phyloP scores from a whole-genome alignment of 2,113 vertebrate species.

The Calyptomena viridis region DNA sequence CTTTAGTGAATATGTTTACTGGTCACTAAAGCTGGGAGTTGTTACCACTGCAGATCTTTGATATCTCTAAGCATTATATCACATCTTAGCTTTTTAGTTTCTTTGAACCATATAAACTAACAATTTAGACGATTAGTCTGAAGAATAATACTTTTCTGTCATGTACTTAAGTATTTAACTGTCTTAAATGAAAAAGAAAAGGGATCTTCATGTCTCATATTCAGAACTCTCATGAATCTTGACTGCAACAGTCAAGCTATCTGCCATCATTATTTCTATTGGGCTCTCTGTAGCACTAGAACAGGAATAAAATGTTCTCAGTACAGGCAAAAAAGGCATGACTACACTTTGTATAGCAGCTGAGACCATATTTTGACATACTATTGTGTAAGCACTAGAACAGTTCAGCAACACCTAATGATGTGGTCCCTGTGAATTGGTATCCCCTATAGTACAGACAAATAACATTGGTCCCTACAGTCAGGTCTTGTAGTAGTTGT shows the following conservation, averaged over 20 bases:
- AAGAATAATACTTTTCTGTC: not conserved
- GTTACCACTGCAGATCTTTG: not conserved
- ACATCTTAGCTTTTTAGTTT: not conserved
- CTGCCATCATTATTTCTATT: not conserved
- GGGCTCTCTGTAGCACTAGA: not conserved
- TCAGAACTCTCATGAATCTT: not conserved
- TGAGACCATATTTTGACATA: not conserved
- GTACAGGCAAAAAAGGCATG: not conserved
- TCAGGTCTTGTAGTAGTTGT: not conserved
- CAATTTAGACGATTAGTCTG: not conserved
- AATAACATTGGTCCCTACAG: not conserved
- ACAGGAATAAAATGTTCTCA: not conserved
- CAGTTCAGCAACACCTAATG: not conserved
- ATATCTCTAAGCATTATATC: not conserved
- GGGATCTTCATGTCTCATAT: not conserved
- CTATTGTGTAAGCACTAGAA: not conserved
- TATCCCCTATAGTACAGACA: not conserved
- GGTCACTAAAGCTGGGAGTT: not conserved
- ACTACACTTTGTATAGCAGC: not conserved
- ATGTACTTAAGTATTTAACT: not conserved
- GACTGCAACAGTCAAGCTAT: not conserved
- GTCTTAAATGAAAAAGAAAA: not conserved
- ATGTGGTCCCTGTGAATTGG: not conserved
- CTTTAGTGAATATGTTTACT: not conserved
- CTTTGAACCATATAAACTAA: not conserved